Base-by-base conservation (phyloP, 64 coral and sea anemone genomes). In the Astreopora myriophthalma region DNA sequence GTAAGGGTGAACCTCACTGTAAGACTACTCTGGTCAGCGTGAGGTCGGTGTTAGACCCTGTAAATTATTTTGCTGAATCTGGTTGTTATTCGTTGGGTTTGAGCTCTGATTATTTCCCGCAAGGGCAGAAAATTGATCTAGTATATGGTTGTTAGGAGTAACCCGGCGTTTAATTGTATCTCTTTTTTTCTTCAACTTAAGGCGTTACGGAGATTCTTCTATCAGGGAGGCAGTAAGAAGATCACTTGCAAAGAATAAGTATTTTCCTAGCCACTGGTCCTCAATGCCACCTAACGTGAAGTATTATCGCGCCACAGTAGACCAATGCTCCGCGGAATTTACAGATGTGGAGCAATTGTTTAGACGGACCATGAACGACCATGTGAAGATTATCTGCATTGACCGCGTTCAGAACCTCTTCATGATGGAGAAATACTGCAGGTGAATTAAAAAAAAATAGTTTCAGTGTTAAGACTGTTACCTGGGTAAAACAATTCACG, bases 361-460 rank as follows among this genome's bases (percentile, higher is more conserved):
- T 30, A 28, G 48, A 65, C 31, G 62, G 23, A 61, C 95, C 0
- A 93, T 96, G 71, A 48, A 49, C 8, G 71, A 90, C 48, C 22
- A 81, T 17, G 32, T 31, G 6, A 3, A 0, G 19, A 68, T 93
- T 35, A 26, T 60, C 9, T 61, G 48, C 27, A 86, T 96, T 32
- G 86, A 86, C 0, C 68, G 95, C 6, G 87, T 96, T 22, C 95
- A 96, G 77, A 96, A 96, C 73, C 87, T 65, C 24, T 39, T 58
- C 48, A 72, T 93, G 91, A 79, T 79, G 95, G 86, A 93, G 80
- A 90, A 85, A 52, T 96, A 93, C 36, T 26, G 74, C 49, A 93
- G 91, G 95, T 96, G 81, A 42, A 55, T 58, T 58, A 58, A 58
- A 3, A 58, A 17, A 58, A 58, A 17, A n/a, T n/a, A n/a, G n/a